A percentile compares a stretch with the other conserved stretches of the same genome.
Conservation (phyloP, 1,140 invertebrate genomes). For the Trialeurodes vaporariorum region DNA sequence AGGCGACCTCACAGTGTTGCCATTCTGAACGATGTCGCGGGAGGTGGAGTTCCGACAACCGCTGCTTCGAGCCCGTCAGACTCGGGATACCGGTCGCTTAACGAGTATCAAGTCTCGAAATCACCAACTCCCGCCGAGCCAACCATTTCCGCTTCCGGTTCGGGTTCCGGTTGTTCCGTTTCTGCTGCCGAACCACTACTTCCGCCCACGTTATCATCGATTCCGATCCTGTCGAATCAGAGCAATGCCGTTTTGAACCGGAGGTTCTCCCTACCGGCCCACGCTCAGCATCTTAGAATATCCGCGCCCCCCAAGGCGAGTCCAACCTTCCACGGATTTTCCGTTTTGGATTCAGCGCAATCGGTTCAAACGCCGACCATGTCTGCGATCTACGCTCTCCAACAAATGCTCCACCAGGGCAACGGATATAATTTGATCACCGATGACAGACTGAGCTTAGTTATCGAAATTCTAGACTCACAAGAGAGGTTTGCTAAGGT, state of each 20-base stretch:
- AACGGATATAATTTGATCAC: constrained; percentile 55
- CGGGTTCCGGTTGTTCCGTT: too few relatives aligned
- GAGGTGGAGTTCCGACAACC: too few relatives aligned
- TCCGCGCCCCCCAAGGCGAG: background rate
- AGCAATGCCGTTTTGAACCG: too few relatives aligned
- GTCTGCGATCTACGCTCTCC: constrained; percentile 46
- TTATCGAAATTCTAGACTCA: constrained; percentile 65
- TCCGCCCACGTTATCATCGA: too few relatives aligned
- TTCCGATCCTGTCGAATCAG: too few relatives aligned
- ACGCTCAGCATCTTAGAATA: background rate
- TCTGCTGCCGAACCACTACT: too few relatives aligned
- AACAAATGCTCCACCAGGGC: constrained; percentile 48
- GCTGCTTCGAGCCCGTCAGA: background rate
- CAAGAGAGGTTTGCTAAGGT: constrained; percentile 70
- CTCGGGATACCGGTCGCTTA: background rate
- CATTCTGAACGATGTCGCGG: background rate
- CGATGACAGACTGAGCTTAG: constrained; percentile 61
- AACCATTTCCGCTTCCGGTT: background rate
- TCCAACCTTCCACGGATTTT: background rate
- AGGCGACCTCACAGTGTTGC: background rate
- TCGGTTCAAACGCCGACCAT: constrained; percentile 15
- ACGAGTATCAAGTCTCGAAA: background rate
- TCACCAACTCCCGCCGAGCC: background rate
- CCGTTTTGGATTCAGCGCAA: background rate
- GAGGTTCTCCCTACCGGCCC: background rate